A percentile compares a stretch with the other conserved stretches of the same genome.
These are phyloP conservation scores for Branchipolynoe longqiensis DNA, from an alignment of 2,888 invertebrate species.

Conservation along the genomic window DNA sequence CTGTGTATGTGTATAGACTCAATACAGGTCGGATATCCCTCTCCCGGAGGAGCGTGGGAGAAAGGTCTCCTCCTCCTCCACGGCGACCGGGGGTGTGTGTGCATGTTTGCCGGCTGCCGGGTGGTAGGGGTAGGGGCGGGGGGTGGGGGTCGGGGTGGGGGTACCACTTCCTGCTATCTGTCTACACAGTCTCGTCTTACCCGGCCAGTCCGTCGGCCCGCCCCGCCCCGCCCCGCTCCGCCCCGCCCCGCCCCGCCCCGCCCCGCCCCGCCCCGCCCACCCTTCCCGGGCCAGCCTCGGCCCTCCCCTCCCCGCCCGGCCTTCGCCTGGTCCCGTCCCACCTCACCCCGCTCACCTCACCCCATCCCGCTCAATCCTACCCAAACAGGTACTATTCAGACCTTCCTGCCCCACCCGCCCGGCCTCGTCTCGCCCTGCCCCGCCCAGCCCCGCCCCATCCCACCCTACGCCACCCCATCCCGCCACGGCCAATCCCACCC, in stretches of 20 bases:
- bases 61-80: conserved; percentile 19
- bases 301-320: not conserved
- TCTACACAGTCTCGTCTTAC: conserved; percentile 39
- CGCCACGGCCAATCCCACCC: not conserved
- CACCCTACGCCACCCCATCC: not conserved
- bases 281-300: not conserved
- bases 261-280: not conserved
- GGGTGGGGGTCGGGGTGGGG: too few species aligned
- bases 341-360: not conserved
- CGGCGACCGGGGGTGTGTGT: not conserved
- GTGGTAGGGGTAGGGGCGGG: too few species aligned
- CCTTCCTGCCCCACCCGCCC: not conserved
- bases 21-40: conserved; percentile 11
- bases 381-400: too few species aligned
- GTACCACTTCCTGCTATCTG: conserved; percentile 39
- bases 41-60: not conserved
- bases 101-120: conserved; percentile 34
- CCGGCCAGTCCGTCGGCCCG: not conserved
- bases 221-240: not conserved
- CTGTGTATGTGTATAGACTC: not conserved
- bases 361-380: not conserved
- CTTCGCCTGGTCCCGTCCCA: not conserved
- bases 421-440: not conserved
- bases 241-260: not conserved
- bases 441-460: not conserved